Conservation (phyloP, 2,888 invertebrate genomes). For the Melinaea menophilus region DNA sequence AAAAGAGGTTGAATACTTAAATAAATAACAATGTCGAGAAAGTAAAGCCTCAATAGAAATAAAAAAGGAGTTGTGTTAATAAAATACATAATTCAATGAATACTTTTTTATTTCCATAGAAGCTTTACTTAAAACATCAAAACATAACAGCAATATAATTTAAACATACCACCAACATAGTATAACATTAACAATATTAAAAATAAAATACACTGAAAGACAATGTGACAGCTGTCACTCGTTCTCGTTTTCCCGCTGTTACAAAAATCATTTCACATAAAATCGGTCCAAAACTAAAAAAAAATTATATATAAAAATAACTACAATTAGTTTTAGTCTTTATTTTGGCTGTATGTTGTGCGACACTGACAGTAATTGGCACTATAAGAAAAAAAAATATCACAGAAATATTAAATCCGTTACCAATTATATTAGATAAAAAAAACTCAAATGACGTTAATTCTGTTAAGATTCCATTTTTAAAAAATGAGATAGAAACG, state of each 20-base stretch:
- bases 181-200: neutral
- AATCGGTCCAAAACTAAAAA: neutral
- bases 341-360: constrained; percentile 14
- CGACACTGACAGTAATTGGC: constrained; percentile 15
- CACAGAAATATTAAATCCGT: constrained; percentile 20
- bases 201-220: neutral
- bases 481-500: no score
- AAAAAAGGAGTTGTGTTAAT: constrained; percentile 25
- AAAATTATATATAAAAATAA: neutral
- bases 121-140: constrained; percentile 34
- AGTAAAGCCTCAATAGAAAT: constrained; percentile 37
- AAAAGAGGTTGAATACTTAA: neutral
- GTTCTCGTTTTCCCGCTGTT: no score
- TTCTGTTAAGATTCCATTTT: no score
- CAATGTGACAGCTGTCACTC: neutral
- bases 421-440: no score
- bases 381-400: constrained; percentile 20
- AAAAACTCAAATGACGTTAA: no score
- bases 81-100: constrained; percentile 29
- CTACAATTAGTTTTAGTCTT: neutral
- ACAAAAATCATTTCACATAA: no score
- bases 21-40: constrained; percentile 18
- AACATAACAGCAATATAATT: constrained; percentile 11
- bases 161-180: neutral
- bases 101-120: constrained; percentile 35